Percentiles rank a stretch among this genome's conserved stretches.
These are phyloP conservation scores for Xiphophorus maculatus DNA, from an alignment of 2,113 vertebrate genomes.

Conservation along the genomic window DNA sequence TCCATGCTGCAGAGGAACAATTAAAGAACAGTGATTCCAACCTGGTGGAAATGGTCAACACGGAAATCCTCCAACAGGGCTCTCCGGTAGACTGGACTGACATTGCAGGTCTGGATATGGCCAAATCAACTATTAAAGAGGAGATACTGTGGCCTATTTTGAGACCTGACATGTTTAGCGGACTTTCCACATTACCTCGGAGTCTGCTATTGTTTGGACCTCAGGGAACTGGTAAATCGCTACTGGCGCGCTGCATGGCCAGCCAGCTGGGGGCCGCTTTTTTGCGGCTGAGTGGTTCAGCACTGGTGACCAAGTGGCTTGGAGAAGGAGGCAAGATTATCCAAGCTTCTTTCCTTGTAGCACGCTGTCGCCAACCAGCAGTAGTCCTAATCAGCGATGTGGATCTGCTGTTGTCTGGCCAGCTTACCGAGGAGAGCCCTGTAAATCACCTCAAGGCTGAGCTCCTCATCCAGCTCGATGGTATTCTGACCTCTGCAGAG, in stretches of 20 bases:
- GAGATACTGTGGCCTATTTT: slow-evolving; percentile 98
- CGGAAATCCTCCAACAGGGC: slow-evolving; percentile 94
- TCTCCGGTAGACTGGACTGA: slow-evolving; percentile 97
- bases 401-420: slow-evolving; percentile 92
- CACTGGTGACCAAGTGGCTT: slow-evolving; percentile 95
- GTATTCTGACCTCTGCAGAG: slow-evolving; percentile 91
- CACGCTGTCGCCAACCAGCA: slow-evolving; percentile 94
- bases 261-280: slow-evolving; percentile 96
- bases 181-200: slow-evolving; percentile 92
- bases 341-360: slow-evolving; percentile 94
- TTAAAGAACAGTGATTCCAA: slow-evolving; percentile 95
- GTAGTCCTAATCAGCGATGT: slow-evolving; percentile 98
- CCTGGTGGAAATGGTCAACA: slow-evolving; percentile 96
- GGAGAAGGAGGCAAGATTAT: slow-evolving; percentile 96
- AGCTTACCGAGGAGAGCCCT: slow-evolving; percentile 93
- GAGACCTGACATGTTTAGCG: slow-evolving; percentile 96
- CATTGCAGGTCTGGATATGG: slow-evolving; percentile 95
- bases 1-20: slow-evolving; percentile 93
- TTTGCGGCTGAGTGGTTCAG: slow-evolving; percentile 90
- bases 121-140: slow-evolving; percentile 96
- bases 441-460: slow-evolving; percentile 93
- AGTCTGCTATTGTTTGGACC: slow-evolving; percentile 98
- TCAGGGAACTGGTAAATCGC: slow-evolving; percentile 95
- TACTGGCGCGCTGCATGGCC: slow-evolving; percentile 95
- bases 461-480: slow-evolving; percentile 97